Base-by-base conservation (phyloP, 2,797 vertebrate species). In the Allobates femoralis region DNA sequence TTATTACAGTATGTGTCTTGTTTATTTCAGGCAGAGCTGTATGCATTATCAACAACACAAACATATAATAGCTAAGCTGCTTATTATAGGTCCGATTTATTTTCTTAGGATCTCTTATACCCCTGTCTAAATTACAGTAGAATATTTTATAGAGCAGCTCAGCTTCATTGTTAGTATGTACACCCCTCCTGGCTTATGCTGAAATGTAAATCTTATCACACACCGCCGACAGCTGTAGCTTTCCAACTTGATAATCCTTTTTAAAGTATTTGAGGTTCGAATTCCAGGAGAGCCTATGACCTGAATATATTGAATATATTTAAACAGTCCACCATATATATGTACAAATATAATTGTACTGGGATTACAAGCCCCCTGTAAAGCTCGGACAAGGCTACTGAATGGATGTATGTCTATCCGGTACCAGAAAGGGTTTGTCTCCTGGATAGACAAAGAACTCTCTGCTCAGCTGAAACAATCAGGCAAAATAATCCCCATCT, bases 401-500 rank as follows among this genome's bases (percentile, higher is more conserved):
- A 30, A 67, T 73, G 60, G 46, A 28, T 46, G 85, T 7, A 41
- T 51, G 71, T 66, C 71, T 71, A 41, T 58, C 41, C 69, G 55
- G 79, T 75, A 81, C 79, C 69, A 76, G 58, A 78, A 62, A 82
- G 28, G 41, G 58, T 23, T 77, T 76, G 78, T 86, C 85, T 75
- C 67, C 23, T 78, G 41, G 53, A 56, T 8, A 75, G 37, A 81
- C 67, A 66, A 71, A 79, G 37, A 84, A 37, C n/a, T 64, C 58
- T 76, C 18, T 77, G 85, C 79, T 86, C 26, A 86, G 73, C 71
- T 69, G 69, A 83, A 83, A 83, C 80, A 83, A 71, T 34, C 62
- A 86, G 77, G 73, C 73, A 69, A 83, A 86, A 82, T 69, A 78
- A 86, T 83, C 71, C 60, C 50, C 51, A 66, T 87, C 51, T 83